Conservation (phyloP, 2,797 vertebrate species). For the Karalla daura region DNA sequence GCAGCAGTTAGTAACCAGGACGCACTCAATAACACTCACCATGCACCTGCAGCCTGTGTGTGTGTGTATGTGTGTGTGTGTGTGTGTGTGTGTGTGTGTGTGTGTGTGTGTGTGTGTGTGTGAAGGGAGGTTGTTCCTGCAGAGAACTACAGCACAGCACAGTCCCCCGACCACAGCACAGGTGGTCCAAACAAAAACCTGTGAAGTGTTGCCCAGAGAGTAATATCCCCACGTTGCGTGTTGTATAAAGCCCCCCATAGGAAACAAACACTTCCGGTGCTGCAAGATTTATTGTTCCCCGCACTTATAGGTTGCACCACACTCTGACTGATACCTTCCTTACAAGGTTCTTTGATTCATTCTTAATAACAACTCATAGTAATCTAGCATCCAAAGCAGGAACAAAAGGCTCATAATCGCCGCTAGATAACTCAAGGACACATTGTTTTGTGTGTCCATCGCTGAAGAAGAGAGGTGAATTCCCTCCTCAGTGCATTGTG, state of each 20-base stretch:
- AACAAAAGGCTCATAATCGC: slow-evolving; percentile 47
- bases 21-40: slow-evolving; percentile 81
- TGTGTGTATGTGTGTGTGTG: slow-evolving; percentile 33
- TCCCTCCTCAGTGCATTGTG: slow-evolving; percentile 56
- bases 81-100: slow-evolving; percentile 51
- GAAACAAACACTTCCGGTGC: slow-evolving; percentile 82
- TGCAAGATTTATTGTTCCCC: slow-evolving; percentile 80
- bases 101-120: slow-evolving; percentile 33
- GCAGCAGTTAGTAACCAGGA: slow-evolving; percentile 80
- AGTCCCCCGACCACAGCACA: slow-evolving; percentile 77
- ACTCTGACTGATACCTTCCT: slow-evolving; percentile 81
- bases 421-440: slow-evolving; percentile 56
- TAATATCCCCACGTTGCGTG: slow-evolving; percentile 75
- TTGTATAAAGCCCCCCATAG: slow-evolving; percentile 79
- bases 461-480: slow-evolving; percentile 62
- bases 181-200: slow-evolving; percentile 83
- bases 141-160: slow-evolving; percentile 69
- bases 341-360: slow-evolving; percentile 48
- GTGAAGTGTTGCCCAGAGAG: slow-evolving; percentile 80
- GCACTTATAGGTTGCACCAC: slow-evolving; percentile 69
- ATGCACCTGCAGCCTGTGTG: slow-evolving; percentile 82
- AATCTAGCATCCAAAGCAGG: slow-evolving; percentile 28
- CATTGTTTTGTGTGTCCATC: slow-evolving; percentile 69
- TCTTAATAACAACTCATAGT: slow-evolving; percentile 36
- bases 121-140: slow-evolving; percentile 61